Base-by-base conservation (phyloP, 1,140 invertebrate species). In the Orussus abietinus region DNA sequence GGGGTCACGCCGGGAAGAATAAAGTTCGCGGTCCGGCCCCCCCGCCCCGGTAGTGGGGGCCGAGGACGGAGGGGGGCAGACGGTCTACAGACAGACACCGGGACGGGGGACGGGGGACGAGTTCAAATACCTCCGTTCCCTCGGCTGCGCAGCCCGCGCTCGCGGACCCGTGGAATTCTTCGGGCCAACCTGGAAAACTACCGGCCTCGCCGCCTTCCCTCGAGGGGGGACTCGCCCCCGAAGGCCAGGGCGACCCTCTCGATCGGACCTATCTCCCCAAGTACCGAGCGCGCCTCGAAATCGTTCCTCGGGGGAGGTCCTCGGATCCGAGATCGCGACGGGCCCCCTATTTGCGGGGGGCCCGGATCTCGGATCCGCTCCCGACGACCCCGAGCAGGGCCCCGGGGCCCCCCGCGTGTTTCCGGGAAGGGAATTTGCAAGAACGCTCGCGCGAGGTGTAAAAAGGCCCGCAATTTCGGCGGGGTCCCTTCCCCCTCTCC, bases 71-170 rank as follows among this genome's bases (percentile, higher is more conserved):
- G 36, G 6, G 47, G 39, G 41, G 39, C 43, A 33, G 30, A 31
- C 32, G 25, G 38, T 22, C 21, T 37, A 33, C 35, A 33, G 41
- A 41, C 25, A 26, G 25, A 20, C 15, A 37, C 20, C 29, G 29
- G 29, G 29, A 18, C 22, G 20, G 28, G 18, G 37, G 22, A 14
- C 28, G 20, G 26, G 32, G 40, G 37, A 36, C 41, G 47, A 44
- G 55, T 55, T 58, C 55, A 55, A 58, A 58, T 58, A 58, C 55
- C 53, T 53, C 53, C 32, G 15, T 19, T 12, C 17, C 14, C 26
- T 35, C 14, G 17, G 11, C 11, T 36, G 28, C 34, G 34, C n/a
- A n/a, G n/a, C n/a, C n/a, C n/a, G n/a, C n/a, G n/a, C n/a, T n/a
- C 6, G 6, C 6, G 31, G 42, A 38, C 42, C 39, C 38, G 42